Conservation (phyloP, 2,888 invertebrate genomes). For the Acrobasis consociella region DNA sequence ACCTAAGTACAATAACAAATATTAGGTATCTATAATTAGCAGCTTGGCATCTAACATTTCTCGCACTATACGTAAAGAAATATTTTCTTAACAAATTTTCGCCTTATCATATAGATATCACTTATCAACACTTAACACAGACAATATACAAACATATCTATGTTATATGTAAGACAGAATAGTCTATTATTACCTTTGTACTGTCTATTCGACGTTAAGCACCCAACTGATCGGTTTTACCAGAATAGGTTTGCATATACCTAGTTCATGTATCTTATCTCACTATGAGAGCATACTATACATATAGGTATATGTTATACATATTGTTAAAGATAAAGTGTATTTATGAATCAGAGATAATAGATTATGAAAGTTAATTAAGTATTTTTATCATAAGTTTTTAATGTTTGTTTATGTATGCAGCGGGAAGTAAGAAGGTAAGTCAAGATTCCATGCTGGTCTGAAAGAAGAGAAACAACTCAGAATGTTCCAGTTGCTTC, state of each 20-base stretch:
- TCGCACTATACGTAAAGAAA: background rate
- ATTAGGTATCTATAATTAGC: too few relatives aligned
- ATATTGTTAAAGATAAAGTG: constrained; percentile 23
- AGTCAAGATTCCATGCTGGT: too few relatives aligned
- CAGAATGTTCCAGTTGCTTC: too few relatives aligned
- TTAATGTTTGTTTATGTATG: background rate
- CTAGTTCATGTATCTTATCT: constrained; percentile 27
- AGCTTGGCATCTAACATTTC: background rate
- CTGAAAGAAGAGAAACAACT: too few relatives aligned
- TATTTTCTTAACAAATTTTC: background rate
- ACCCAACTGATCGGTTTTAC: background rate
- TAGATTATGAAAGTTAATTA: constrained; percentile 6
- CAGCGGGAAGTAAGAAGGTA: background rate
- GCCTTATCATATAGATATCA: background rate
- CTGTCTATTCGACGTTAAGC: background rate
- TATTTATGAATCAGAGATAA: constrained; percentile 27
- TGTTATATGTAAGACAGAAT: background rate
- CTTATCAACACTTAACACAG: background rate
- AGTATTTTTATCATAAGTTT: background rate
- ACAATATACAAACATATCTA: background rate
- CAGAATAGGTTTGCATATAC: background rate
- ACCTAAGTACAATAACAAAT: background rate
- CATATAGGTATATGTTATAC: too few relatives aligned
- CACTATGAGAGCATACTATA: constrained; percentile 25
- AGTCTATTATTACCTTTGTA: constrained; percentile 5